Percentiles rank a stretch among this genome's conserved stretches.
Conservation (phyloP, 92 coral and sea anemone genomes). For the Metridium senile region DNA sequence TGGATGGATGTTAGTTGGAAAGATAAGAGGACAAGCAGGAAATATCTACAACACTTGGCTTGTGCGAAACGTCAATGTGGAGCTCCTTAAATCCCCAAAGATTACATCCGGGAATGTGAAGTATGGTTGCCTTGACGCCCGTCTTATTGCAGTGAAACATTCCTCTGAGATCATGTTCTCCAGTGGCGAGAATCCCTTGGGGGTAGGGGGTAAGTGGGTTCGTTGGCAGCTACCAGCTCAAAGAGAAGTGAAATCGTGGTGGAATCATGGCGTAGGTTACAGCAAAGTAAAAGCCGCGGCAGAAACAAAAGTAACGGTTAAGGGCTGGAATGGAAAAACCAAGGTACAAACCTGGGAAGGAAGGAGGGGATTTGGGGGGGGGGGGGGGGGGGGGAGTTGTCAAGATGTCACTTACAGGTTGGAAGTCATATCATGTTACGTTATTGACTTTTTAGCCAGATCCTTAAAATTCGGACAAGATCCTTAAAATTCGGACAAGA, state of each 20-base stretch:
- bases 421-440: no score
- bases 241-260: slow-evolving; percentile 60
- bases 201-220: slow-evolving; percentile 79
- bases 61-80: slow-evolving; percentile 50
- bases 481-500: no score
- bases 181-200: slow-evolving; percentile 70
- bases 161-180: slow-evolving; percentile 77
- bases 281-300: slow-evolving; percentile 44
- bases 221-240: slow-evolving; percentile 70
- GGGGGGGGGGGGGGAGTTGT: no score
- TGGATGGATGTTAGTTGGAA: slow-evolving; percentile 95
- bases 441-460: no score
- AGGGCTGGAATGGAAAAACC: slow-evolving; percentile 64
- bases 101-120: slow-evolving; percentile 23
- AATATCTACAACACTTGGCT: slow-evolving; percentile 72
- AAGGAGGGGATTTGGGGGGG: no score
- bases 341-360: slow-evolving; percentile 52
- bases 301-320: slow-evolving; percentile 48
- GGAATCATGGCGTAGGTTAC: slow-evolving; percentile 71
- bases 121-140: slow-evolving; percentile 69
- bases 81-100: slow-evolving; percentile 36
- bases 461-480: no score
- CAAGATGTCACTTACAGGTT: neutral
- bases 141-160: slow-evolving; percentile 63
- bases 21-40: slow-evolving; percentile 70